Evolutionary conservation across 2,797 vertebrate genomes (phyloP), one percentile per base, ranked within the genome.

Genomic region (Malurus leucopterus): DNA sequence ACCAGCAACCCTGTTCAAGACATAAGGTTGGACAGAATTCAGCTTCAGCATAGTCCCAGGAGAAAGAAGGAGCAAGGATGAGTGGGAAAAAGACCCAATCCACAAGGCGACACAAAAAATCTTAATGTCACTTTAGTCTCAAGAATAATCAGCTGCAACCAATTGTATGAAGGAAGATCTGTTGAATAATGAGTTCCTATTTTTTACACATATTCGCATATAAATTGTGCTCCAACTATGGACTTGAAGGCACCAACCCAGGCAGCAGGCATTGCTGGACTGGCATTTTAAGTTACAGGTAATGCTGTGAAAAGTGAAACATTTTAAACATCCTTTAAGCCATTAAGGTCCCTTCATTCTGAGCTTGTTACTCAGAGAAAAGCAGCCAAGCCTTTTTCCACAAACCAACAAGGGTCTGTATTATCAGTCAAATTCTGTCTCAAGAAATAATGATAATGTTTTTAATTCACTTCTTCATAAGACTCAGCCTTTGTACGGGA

Each of bases 61-160:
- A 75, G 15, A 82, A 80, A 19, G 3, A 8, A 85, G 4, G 3
- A 47, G 11, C 15, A 50, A 78, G 16, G 14, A 72, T 29, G 13
- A 18, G 8, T 0, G 1, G 10, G 3, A 0, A 5, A 13, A 13
- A 27, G 11, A 7, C 18, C 5, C 22, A 40, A 3, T 2, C 4
- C 8, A 30, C 8, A 47, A 63, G 55, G 1, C 9, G 34, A 70
- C 8, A 34, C 1, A 3, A 14, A 72, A 83, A 49, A 17, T 0
- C 5, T 74, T 71, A 54, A 20, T 2, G 4, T 32, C 38, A 24
- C 26, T 72, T 85, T 22, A 51, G 2, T 54, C 26, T 83, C 23
- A 38, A 83, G 44, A 78, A 32, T 4, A 80, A 85, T 13, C 5
- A 69, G 8, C 16, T 83, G 27, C 20, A 80, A 74, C 1, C 0